phyloP scores from a whole-genome alignment of 2,113 vertebrate species.

The Capreolus pygargus region DNA sequence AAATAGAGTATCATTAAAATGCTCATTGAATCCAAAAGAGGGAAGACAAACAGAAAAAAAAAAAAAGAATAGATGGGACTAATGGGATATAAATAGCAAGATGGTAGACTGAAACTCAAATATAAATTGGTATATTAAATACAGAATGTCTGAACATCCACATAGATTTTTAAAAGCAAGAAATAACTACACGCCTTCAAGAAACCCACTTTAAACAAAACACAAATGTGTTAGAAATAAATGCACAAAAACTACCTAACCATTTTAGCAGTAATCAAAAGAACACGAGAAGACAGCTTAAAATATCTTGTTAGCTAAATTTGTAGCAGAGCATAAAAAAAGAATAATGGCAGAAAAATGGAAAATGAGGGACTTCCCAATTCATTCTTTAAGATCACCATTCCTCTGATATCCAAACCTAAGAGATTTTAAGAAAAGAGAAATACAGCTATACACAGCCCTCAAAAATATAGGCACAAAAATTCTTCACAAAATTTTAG shows the following conservation, averaged over 20 bases:
- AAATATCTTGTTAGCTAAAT: not conserved
- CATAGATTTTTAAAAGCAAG: not conserved
- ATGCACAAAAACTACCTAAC: not conserved
- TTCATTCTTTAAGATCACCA: not conserved
- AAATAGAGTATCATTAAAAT: not conserved
- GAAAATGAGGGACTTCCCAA: not conserved
- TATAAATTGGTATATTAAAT: not conserved
- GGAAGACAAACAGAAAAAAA: not conserved
- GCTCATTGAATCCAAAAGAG: not conserved
- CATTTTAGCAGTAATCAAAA: not conserved
- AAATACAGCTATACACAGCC: not conserved
- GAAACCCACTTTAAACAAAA: not conserved
- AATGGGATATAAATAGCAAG: not conserved
- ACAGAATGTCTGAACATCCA: not conserved
- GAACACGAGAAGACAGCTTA: not conserved
- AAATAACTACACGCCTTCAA: not conserved
- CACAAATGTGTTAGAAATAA: not conserved
- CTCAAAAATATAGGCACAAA: not conserved
- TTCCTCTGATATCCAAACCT: not conserved
- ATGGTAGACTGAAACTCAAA: not conserved
- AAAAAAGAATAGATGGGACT: not conserved
- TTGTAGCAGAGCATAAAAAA: not conserved
- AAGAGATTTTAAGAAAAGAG: not conserved
- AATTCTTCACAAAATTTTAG: not conserved
- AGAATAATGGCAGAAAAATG: not conserved